These are phyloP conservation scores for Bathynomus jamesi DNA, from an alignment of 1,140 invertebrate species.

Conservation along the genomic window DNA sequence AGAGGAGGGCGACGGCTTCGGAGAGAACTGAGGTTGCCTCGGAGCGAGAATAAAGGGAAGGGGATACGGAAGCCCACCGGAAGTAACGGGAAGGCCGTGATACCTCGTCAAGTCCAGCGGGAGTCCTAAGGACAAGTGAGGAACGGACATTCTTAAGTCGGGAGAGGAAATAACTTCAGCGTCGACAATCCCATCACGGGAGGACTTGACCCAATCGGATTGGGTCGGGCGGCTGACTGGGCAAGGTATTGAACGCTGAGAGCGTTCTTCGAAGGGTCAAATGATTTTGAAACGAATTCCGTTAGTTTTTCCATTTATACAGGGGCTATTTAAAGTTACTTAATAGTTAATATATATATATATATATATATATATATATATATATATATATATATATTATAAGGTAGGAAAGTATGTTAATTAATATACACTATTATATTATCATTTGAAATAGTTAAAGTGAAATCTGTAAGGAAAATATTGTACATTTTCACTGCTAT, in stretches of 20 bases:
- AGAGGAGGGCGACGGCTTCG: slow-evolving; percentile 18
- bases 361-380: no score
- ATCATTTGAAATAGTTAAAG: no score
- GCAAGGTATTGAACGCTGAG: slow-evolving; percentile 38
- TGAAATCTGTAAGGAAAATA: no score
- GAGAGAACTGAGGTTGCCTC: slow-evolving; percentile 12
- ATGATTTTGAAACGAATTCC: slow-evolving; percentile 64
- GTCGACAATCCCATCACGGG: slow-evolving; percentile 27
- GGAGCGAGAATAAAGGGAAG: slow-evolving; percentile 21
- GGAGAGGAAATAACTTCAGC: slow-evolving; percentile 43
- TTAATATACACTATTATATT: no score
- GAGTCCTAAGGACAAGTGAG: slow-evolving; percentile 30
- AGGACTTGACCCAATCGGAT: slow-evolving; percentile 27
- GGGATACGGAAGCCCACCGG: slow-evolving; percentile 18
- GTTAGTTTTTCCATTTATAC: slow-evolving; percentile 61
- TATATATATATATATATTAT: no score
- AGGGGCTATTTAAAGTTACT: no score
- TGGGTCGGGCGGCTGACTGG: slow-evolving; percentile 36
- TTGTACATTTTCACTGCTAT: no score
- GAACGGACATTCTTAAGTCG: slow-evolving; percentile 38
- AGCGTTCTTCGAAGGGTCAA: slow-evolving; percentile 45
- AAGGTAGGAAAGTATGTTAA: no score
- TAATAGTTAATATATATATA: no score
- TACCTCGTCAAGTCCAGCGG: slow-evolving; percentile 39
- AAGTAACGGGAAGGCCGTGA: slow-evolving; percentile 31